phyloP scores from a whole-genome alignment of 2,888 invertebrate species.

The Prosapia bicincta region DNA sequence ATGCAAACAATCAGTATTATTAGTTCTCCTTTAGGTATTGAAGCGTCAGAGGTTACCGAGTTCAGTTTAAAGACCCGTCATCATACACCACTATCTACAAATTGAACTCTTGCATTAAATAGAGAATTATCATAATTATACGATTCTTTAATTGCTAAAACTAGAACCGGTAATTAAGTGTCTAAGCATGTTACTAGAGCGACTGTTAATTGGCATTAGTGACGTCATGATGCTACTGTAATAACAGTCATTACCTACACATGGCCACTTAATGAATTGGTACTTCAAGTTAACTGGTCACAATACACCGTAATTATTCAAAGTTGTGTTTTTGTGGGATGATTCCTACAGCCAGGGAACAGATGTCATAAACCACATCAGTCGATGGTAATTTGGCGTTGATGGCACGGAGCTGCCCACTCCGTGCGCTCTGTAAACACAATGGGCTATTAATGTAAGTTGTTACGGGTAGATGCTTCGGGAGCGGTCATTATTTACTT shows the following conservation, averaged over 20 bases:
- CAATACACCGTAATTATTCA: background rate
- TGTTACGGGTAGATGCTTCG: no score
- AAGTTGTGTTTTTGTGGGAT: background rate
- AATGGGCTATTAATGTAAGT: no score
- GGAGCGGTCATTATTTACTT: no score
- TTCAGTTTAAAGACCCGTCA: no score
- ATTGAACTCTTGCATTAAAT: background rate
- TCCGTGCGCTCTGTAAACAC: no score
- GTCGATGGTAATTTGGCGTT: background rate
- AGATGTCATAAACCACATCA: background rate
- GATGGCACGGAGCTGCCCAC: no score
- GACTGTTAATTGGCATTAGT: background rate
- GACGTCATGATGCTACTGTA: background rate
- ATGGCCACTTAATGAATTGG: background rate
- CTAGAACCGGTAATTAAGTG: background rate
- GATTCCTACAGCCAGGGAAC: background rate
- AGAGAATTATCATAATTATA: background rate
- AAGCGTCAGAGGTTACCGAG: no score
- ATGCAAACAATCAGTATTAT: no score
- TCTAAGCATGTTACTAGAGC: background rate
- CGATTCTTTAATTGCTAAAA: background rate
- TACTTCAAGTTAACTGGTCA: background rate
- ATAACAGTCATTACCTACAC: background rate
- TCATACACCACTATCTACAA: background rate
- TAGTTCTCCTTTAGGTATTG: no score